Conservation (phyloP, 2,797 vertebrate species). For the Hyperoplus immaculatus region DNA sequence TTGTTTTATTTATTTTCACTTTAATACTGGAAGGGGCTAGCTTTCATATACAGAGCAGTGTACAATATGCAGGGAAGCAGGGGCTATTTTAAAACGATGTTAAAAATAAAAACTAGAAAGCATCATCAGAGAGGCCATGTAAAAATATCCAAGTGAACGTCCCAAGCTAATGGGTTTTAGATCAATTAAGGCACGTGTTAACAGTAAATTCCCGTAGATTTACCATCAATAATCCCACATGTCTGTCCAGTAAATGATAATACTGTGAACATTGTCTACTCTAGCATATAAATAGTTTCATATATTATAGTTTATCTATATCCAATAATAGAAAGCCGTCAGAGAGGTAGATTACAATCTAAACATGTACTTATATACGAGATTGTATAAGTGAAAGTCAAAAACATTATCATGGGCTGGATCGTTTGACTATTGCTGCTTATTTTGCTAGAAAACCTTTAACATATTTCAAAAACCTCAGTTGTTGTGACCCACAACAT, state of each 20-base stretch:
- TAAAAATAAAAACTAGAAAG: slow-evolving; percentile 39
- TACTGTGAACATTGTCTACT: slow-evolving; percentile 6
- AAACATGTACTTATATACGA: background rate
- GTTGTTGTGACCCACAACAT: slow-evolving; percentile 53
- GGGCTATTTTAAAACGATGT: slow-evolving; percentile 58
- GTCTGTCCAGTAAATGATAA: slow-evolving; percentile 42
- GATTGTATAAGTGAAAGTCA: background rate
- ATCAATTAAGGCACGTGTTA: slow-evolving; percentile 53
- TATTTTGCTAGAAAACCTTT: background rate
- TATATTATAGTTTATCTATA: background rate
- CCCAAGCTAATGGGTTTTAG: slow-evolving; percentile 54
- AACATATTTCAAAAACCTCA: slow-evolving; percentile 38
- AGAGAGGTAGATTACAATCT: background rate
- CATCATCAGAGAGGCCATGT: slow-evolving; percentile 45
- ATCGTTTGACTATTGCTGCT: background rate
- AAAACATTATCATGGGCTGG: background rate
- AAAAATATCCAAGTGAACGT: slow-evolving; percentile 58
- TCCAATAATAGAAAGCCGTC: background rate
- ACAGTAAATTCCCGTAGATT: slow-evolving; percentile 41
- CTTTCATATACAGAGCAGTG: slow-evolving; percentile 55
- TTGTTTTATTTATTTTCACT: slow-evolving; percentile 70
- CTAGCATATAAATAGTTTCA: background rate
- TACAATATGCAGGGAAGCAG: slow-evolving; percentile 58
- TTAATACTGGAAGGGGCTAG: slow-evolving; percentile 26
- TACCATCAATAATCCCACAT: slow-evolving; percentile 33